Percentiles rank a stretch among this genome's conserved stretches.
Conservation (phyloP, 2,113 vertebrate species). For the Elephas maximus region DNA sequence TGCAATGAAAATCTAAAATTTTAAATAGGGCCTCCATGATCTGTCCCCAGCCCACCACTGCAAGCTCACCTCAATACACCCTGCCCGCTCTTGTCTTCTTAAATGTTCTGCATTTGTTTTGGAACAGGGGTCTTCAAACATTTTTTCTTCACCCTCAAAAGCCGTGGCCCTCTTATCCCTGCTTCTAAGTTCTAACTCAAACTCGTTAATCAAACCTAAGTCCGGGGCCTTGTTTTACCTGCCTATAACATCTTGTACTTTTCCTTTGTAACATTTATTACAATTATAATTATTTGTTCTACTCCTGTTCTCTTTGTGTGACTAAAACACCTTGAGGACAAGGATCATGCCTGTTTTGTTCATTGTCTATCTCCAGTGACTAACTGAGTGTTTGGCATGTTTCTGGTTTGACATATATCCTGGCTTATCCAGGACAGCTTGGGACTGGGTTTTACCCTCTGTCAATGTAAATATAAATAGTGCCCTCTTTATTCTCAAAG, state of each 20-base stretch:
- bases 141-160: background rate
- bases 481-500: background rate
- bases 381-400: background rate
- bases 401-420: background rate
- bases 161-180: background rate
- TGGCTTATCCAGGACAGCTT: background rate
- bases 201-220: background rate
- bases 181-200: background rate
- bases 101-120: background rate
- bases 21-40: background rate
- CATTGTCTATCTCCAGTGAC: background rate
- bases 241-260: background rate
- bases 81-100: background rate
- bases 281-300: background rate
- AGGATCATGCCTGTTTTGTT: background rate
- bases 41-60: background rate
- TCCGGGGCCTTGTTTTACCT: background rate
- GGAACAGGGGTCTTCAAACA: background rate
- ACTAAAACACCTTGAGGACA: background rate
- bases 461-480: background rate
- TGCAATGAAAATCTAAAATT: conserved; percentile 14
- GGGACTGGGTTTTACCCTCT: background rate
- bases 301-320: background rate
- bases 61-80: background rate
- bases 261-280: background rate